phyloP scores from a whole-genome alignment of 2,888 invertebrate species.

The Apodemia duryi region DNA sequence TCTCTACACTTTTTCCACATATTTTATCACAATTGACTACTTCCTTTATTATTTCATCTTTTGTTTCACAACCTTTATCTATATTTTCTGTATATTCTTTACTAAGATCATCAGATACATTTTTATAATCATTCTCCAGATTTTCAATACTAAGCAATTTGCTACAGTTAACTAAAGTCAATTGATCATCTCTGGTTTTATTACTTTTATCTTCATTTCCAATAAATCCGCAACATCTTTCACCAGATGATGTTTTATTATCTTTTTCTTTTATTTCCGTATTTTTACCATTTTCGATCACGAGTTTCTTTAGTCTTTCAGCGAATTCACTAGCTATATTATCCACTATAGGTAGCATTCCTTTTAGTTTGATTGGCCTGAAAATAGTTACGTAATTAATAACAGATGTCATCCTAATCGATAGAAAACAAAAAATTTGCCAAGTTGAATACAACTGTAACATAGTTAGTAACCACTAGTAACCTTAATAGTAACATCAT shows the following conservation, averaged over 20 bases:
- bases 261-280: conserved; percentile 24
- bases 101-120: not conserved
- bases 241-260: not conserved
- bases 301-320: conserved; percentile 41
- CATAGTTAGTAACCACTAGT: too few species aligned
- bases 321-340: conserved; percentile 62
- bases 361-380: conserved; percentile 69
- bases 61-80: not conserved
- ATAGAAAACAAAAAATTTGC: too few species aligned
- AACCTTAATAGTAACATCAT: too few species aligned
- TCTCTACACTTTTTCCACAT: too few species aligned
- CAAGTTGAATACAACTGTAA: too few species aligned
- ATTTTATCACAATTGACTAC: not conserved
- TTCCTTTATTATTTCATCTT: not conserved
- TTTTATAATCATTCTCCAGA: not conserved
- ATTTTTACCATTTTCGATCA: conserved; percentile 34
- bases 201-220: conserved; percentile 11
- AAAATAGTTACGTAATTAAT: conserved; percentile 22
- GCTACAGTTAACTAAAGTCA: conserved; percentile 40
- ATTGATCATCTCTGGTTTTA: conserved; percentile 19
- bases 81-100: not conserved
- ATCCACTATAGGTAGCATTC: conserved; percentile 68
- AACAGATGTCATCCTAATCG: not conserved
- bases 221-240: conserved; percentile 4
- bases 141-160: not conserved